Conservation (phyloP, 2,113 vertebrate genomes). For the Megaceryle torquata region DNA sequence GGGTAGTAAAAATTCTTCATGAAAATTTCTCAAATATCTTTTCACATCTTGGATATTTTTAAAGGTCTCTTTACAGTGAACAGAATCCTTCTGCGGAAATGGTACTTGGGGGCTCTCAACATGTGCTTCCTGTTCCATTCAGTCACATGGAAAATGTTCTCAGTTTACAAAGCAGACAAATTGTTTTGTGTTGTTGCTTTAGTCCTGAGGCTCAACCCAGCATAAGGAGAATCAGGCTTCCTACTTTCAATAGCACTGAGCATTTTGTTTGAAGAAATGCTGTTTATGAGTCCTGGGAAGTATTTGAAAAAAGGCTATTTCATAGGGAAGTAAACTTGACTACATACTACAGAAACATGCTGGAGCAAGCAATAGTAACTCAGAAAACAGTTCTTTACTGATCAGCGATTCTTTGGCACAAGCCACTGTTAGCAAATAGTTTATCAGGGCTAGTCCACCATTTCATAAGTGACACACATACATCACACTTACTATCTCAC, state of each 20-base stretch:
- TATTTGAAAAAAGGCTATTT: not conserved
- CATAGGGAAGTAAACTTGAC: not conserved
- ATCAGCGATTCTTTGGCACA: not conserved
- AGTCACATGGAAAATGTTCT: conserved; percentile 60
- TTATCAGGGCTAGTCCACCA: not conserved
- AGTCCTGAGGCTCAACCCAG: not conserved
- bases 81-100: conserved; percentile 45
- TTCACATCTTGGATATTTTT: conserved; percentile 53
- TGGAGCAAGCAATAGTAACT: not conserved
- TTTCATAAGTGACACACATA: not conserved
- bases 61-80: conserved; percentile 44
- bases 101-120: conserved; percentile 41
- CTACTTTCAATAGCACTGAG: conserved; percentile 8
- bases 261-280: conserved; percentile 1
- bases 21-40: conserved; percentile 54
- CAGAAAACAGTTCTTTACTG: not conserved
- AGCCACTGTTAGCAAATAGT: not conserved
- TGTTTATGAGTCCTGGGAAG: not conserved
- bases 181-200: conserved; percentile 6
- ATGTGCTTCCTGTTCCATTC: conserved; percentile 57
- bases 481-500: not conserved
- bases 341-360: not conserved
- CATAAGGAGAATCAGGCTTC: conserved; percentile 37
- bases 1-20: conserved; percentile 52
- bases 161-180: conserved; percentile 46